Base-by-base conservation (phyloP, 2,888 invertebrate genomes). In the Latheticus oryzae region DNA sequence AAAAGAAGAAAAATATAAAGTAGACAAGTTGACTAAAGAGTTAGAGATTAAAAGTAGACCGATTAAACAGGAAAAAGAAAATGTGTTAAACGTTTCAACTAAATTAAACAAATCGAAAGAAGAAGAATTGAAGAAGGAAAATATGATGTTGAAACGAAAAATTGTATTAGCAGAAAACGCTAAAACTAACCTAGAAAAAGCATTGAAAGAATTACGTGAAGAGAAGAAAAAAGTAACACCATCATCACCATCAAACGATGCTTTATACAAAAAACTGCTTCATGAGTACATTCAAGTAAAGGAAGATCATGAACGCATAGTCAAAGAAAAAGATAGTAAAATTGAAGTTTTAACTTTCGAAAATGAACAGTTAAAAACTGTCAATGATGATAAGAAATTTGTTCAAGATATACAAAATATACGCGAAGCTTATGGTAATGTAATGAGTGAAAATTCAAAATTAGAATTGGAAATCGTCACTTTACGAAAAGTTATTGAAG, bases 391-490 rank as follows among this genome's bases (percentile, higher is more conserved):
- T n/a, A 43, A 62, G 26, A 48, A 61, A 24, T 42, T 28, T 5
- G n/a, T 33, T 5, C 30, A 57, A 21, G 51, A 57, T 30, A 23
- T 58, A 11, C 47, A 52, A 5, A 63, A 71, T 45, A 30, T 78
- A n/a, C 68, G 69, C 17, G 69, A 71, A 23, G 74, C 75, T 0
- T 78, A 78, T 56, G 64, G 70, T 0, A 69, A 69, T 7, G 61
- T 77, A 0, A 68, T 75, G 52, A 65, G 66, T 16, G 70, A 70
- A 1, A 76, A 78, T 58, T 72, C 75, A 0, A 74, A 72, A 53
- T 59, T 75, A 7, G 74, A 76, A 37, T 21, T 73, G 11, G 78
- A 79, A 51, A 74, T 68, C 56, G 48, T 66, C 1, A 69, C 70
- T 8, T 60, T 78, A 38, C 58, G 68, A 7, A 67, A 69, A 30